A percentile compares a stretch with the other conserved stretches of the same genome.
phyloP scores from a whole-genome alignment of 2,888 invertebrate species.

The Macrosoma leucophasiata region DNA sequence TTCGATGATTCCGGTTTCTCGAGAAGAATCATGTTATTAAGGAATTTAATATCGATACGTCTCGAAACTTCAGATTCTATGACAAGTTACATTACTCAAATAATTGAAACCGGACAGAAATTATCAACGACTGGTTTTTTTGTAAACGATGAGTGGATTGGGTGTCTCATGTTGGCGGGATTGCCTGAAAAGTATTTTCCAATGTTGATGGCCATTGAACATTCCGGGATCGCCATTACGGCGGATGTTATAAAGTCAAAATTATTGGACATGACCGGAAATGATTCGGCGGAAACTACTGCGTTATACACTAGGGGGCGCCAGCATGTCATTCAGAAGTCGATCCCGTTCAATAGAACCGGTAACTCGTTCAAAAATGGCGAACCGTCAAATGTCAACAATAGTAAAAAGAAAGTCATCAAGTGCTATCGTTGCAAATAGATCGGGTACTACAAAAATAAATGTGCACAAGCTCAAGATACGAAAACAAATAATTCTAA shows the following conservation, averaged over 20 bases:
- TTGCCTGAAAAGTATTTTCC: too few relatives aligned
- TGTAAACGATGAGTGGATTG: slow-evolving; percentile 9
- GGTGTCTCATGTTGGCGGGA: too few relatives aligned
- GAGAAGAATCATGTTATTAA: slow-evolving; percentile 1
- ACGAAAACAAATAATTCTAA: slow-evolving; percentile 3
- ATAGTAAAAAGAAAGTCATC: too few relatives aligned
- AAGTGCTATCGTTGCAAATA: too few relatives aligned
- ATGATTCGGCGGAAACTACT: not conserved
- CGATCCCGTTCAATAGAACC: too few relatives aligned
- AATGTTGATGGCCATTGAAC: too few relatives aligned
- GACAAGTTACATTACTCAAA: slow-evolving; percentile 8
- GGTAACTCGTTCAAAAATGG: slow-evolving; percentile 3
- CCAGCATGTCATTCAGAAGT: slow-evolving; percentile 5
- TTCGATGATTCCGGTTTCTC: slow-evolving; percentile 1
- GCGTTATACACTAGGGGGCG: slow-evolving; percentile 1
- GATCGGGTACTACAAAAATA: too few relatives aligned
- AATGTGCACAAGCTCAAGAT: too few relatives aligned
- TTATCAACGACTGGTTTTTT: slow-evolving; percentile 5
- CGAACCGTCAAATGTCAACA: too few relatives aligned
- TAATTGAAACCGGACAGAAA: slow-evolving; percentile 10
- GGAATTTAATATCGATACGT: slow-evolving; percentile 10
- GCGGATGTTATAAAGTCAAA: too few relatives aligned
- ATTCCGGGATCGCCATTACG: slow-evolving; percentile 12
- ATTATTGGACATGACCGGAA: too few relatives aligned
- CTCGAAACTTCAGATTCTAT: too few relatives aligned